Conservation (phyloP, 2,888 invertebrate genomes). For the Lochmaea capreae region DNA sequence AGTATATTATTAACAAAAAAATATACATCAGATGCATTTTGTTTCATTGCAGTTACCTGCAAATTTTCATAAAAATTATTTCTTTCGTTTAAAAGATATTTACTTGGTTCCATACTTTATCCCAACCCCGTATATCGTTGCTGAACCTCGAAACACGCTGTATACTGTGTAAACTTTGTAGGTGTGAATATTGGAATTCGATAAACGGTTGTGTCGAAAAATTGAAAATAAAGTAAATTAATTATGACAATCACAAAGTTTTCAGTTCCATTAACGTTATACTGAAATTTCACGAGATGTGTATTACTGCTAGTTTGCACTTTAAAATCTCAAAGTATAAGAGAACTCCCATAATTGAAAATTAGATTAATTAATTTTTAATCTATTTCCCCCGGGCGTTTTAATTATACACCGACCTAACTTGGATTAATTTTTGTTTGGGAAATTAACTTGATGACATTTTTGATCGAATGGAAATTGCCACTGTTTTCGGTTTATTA, state of each 20-base stretch:
- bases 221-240: too few relatives aligned
- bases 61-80: too few relatives aligned
- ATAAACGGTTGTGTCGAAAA: too few relatives aligned
- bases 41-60: too few relatives aligned
- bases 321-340: constrained; percentile 9
- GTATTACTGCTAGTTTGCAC: neutral
- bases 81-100: too few relatives aligned
- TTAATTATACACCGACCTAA: neutral
- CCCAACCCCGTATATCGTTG: too few relatives aligned
- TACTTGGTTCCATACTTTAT: too few relatives aligned
- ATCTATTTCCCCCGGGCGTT: neutral
- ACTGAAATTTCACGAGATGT: neutral
- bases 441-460: neutral
- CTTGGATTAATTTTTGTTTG: neutral
- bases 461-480: neutral
- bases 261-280: neutral
- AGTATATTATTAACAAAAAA: too few relatives aligned
- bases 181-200: neutral
- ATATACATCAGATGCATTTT: too few relatives aligned
- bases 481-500: neutral
- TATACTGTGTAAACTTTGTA: neutral
- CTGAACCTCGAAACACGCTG: too few relatives aligned
- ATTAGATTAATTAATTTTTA: neutral
- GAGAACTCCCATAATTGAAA: neutral
- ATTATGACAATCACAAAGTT: neutral